Evolutionary conservation across 2,888 invertebrate genomes (phyloP).

Genomic region (Drosophila suboccidentalis): DNA sequence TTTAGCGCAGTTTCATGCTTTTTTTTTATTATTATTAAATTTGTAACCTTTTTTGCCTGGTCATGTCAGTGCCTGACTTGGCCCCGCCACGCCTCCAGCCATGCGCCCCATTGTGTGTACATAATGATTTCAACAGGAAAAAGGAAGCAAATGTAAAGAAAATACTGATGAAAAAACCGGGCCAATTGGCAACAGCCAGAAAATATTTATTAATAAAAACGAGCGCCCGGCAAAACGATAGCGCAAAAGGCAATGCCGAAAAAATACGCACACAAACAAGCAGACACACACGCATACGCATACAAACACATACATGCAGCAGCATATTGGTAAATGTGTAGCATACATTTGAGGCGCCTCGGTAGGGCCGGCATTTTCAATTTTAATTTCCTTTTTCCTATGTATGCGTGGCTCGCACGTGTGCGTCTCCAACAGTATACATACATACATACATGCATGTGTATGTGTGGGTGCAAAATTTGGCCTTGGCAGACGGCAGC

Average conservation of each 20-base stretch:
- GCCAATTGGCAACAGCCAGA: slow-evolving; percentile 79
- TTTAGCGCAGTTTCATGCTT: slow-evolving; percentile 12
- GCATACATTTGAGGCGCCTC: slow-evolving; percentile 72
- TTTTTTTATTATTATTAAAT: slow-evolving; percentile 57
- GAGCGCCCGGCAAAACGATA: slow-evolving; percentile 74
- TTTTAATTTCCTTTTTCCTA: slow-evolving; percentile 83
- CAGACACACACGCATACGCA: slow-evolving; percentile 12
- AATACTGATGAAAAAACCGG: slow-evolving; percentile 55
- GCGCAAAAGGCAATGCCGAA: slow-evolving; percentile 58
- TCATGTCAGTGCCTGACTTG: slow-evolving; percentile 10
- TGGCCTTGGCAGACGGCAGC: slow-evolving; percentile 78
- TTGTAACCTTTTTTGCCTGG: slow-evolving; percentile 35
- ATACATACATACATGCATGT: slow-evolving; percentile 10
- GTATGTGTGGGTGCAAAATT: slow-evolving; percentile 68
- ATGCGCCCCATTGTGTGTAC: slow-evolving; percentile 5
- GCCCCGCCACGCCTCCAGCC: slow-evolving; percentile 1
- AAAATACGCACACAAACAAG: slow-evolving; percentile 31
- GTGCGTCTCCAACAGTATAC: slow-evolving; percentile 56
- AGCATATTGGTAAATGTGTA: slow-evolving; percentile 46
- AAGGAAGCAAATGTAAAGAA: slow-evolving; percentile 56
- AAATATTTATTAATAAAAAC: slow-evolving; percentile 79
- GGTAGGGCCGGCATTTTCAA: slow-evolving; percentile 76
- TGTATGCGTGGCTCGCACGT: slow-evolving; percentile 72
- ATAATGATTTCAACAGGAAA: slow-evolving; percentile 47
- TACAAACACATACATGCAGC: slow-evolving; percentile 6